Base-by-base conservation (phyloP, 2,113 vertebrate species). In the Carettochelys insculpta region DNA sequence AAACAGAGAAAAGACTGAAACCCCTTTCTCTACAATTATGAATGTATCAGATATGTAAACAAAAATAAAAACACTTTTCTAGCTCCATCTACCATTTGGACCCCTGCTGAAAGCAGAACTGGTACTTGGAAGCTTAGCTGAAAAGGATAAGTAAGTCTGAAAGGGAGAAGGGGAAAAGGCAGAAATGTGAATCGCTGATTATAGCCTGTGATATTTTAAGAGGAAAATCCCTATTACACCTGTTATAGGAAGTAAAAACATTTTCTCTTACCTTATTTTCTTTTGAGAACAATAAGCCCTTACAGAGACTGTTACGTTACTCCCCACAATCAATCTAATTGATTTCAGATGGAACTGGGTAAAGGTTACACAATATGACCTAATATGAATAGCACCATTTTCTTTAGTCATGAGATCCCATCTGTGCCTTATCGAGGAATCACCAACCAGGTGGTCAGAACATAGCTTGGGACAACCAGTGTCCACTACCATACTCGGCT, bases 261-360 rank as follows among this genome's bases (percentile, higher is more conserved):
- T 51, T 88, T 47, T 22, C 27, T 19, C 29, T 38, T 77, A 45
- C 9, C 20, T 61, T 13, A 41, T 45, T 31, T 3, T 51, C 50
- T 83, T 73, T 51, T 90, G 24, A 58, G 1, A 65, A 45, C 43
- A 75, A 75, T 27, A 48, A 34, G 29, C 80, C 68, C 1, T 77
- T 19, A 12, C 25, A 50, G 0, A 1, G 2, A 45, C 1, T 45
- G 14, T 22, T 24, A 58, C 6, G 25, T 27, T n/a, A 27, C 52
- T 56, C 13, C 10, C 22, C 20, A 12, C 41, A 38, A 41, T 1
- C 83, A 45, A 10, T 13, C 76, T 25, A 52, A 8, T n/a, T 68
- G n/a, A 41, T 77, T 85, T 77, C 76, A 88, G 71, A 20, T 31
- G n/a, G 81, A 29, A 51, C 17, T 8, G 11, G 51, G 84, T n/a